Percentiles rank a stretch among this genome's conserved stretches.
Evolutionary conservation across 2,888 invertebrate species (phyloP).

Genomic region (Pilophorus perplexus): DNA sequence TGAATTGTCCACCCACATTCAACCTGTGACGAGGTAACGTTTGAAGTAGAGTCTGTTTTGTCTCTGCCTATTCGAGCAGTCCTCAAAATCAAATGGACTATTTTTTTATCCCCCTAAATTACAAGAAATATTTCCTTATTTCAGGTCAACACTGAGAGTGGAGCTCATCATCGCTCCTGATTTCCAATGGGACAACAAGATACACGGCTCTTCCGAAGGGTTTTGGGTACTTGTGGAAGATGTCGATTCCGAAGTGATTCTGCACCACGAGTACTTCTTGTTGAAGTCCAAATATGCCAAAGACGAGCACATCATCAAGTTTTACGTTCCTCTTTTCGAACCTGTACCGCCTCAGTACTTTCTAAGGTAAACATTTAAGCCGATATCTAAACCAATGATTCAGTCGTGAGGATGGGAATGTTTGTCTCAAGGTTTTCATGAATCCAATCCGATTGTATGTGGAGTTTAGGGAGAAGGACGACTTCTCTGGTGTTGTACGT

Average conservation of each 20-base stretch:
- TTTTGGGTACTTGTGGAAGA: slow-evolving; percentile 88
- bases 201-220: slow-evolving; percentile 72
- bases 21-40: slow-evolving; percentile 75
- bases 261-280: slow-evolving; percentile 95
- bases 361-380: slow-evolving; percentile 57
- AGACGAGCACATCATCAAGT: slow-evolving; percentile 95
- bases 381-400: not conserved
- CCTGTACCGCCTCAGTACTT: slow-evolving; percentile 98
- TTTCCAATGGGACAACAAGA: slow-evolving; percentile 98
- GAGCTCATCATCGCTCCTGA: slow-evolving; percentile 97
- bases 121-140: not conserved
- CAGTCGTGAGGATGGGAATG: not conserved
- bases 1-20: slow-evolving; percentile 93
- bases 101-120: slow-evolving; percentile 1
- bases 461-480: not conserved
- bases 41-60: too few relatives aligned
- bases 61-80: too few relatives aligned
- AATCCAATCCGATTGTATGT: not conserved
- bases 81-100: not conserved
- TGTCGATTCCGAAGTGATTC: slow-evolving; percentile 82
- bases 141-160: slow-evolving; percentile 80
- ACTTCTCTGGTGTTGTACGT: too few relatives aligned
- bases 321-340: slow-evolving; percentile 98
- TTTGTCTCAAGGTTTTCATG: too few relatives aligned
- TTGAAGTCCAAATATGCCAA: slow-evolving; percentile 89